A percentile compares a stretch with the other conserved stretches of the same genome.
These are phyloP conservation scores for Hippocampus barbouri DNA, from an alignment of 2,113 vertebrate genomes.

Conservation along the genomic window DNA sequence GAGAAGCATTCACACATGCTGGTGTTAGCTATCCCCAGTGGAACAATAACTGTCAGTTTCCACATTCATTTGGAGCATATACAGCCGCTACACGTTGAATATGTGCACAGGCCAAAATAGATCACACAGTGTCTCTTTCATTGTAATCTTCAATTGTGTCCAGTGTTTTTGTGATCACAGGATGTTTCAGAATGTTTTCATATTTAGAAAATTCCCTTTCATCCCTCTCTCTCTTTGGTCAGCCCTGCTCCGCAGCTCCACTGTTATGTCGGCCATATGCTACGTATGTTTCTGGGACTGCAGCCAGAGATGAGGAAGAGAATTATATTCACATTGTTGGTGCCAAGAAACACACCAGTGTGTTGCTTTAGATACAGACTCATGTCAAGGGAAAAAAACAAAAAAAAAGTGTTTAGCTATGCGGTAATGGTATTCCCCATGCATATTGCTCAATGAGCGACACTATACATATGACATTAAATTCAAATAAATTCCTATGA, in stretches of 20 bases:
- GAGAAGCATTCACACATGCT: constrained; percentile 21
- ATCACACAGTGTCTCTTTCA: not conserved
- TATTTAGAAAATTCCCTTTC: not conserved
- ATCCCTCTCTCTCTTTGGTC: constrained; percentile 1
- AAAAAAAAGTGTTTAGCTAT: constrained; percentile 30
- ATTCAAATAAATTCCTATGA: not conserved
- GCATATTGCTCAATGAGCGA: constrained; percentile 1
- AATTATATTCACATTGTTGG: constrained; percentile 36
- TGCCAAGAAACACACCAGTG: constrained; percentile 49
- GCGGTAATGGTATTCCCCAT: constrained; percentile 46
- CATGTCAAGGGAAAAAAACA: constrained; percentile 29
- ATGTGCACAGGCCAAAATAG: not conserved
- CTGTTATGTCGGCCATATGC: constrained; percentile 41
- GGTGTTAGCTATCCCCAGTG: constrained; percentile 18
- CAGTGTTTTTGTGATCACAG: constrained; percentile 4
- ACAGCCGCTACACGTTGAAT: constrained; percentile 5
- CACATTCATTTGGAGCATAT: constrained; percentile 2
- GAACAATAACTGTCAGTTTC: constrained; percentile 21
- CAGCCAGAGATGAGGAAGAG: constrained; percentile 49
- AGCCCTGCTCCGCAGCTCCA: constrained; percentile 7
- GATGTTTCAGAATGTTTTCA: constrained; percentile 1
- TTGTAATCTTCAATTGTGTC: not conserved
- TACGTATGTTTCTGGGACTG: constrained; percentile 42
- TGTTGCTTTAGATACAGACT: constrained; percentile 35
- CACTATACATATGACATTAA: not conserved